Conservation (phyloP, 2,888 invertebrate genomes). For the Leptura quadrifasciata region DNA sequence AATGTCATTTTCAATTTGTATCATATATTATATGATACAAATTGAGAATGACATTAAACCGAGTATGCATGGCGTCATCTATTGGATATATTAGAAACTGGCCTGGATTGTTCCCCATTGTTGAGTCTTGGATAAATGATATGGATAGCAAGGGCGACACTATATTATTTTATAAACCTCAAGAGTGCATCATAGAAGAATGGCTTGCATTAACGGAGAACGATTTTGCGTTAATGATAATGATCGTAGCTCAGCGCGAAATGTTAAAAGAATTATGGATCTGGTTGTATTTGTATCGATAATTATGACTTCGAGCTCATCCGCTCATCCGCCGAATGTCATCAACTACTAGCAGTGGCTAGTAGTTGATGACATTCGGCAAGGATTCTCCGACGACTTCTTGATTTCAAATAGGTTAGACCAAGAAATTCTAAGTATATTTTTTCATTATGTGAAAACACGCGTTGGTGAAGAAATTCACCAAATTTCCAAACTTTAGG, state of each 20-base stretch:
- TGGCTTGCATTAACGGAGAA: constrained; percentile 47
- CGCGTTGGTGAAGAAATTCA: not conserved
- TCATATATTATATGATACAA: too few relatives aligned
- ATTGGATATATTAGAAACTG: too few relatives aligned
- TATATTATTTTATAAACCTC: constrained; percentile 37
- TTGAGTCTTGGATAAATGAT: constrained; percentile 44
- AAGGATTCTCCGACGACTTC: constrained; percentile 56
- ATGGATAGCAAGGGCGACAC: constrained; percentile 15
- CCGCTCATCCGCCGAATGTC: too few relatives aligned
- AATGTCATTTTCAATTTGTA: too few relatives aligned
- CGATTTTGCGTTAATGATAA: constrained; percentile 58
- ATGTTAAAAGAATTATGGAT: constrained; percentile 46
- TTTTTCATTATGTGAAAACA: constrained; percentile 1
- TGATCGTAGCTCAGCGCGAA: constrained; percentile 47
- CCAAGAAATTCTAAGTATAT: constrained; percentile 19
- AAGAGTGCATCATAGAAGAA: not conserved
- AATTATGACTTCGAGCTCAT: constrained; percentile 50
- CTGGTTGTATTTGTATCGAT: constrained; percentile 48
- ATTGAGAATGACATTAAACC: too few relatives aligned
- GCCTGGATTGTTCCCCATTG: too few relatives aligned
- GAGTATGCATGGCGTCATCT: too few relatives aligned
- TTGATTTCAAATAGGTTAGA: constrained; percentile 49
- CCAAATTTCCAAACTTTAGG: too few relatives aligned
- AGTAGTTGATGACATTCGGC: constrained; percentile 50
- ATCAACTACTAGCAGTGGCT: too few relatives aligned